Evolutionary conservation across 2,888 invertebrate genomes (phyloP).

Genomic region (Leistus spinibarbis): DNA sequence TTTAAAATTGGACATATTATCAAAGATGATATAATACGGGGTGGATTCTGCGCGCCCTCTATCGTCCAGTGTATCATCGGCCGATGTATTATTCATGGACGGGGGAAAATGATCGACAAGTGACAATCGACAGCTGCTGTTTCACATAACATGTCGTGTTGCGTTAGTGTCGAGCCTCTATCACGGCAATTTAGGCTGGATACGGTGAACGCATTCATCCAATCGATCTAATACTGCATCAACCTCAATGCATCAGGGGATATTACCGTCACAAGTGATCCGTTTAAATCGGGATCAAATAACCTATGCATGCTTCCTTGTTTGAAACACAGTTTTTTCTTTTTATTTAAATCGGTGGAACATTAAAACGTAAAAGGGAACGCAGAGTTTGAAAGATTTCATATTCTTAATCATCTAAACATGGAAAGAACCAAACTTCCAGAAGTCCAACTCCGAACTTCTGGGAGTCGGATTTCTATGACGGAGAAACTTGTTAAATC

Average conservation of each 20-base stretch:
- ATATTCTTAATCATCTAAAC: too few relatives aligned
- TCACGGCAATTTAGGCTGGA: conserved; percentile 21
- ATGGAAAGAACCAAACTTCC: too few relatives aligned
- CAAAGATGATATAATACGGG: conserved; percentile 55
- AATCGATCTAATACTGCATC: neutral
- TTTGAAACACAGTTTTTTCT: too few relatives aligned
- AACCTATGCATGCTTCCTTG: neutral
- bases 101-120: conserved; percentile 55
- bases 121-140: conserved; percentile 58
- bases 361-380: too few relatives aligned
- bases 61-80: conserved; percentile 49
- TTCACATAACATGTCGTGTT: conserved; percentile 47
- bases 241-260: neutral
- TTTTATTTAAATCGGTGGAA: too few relatives aligned
- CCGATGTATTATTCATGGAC: conserved; percentile 54
- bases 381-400: too few relatives aligned
- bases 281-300: neutral
- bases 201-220: neutral
- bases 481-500: too few relatives aligned
- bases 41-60: conserved; percentile 48
- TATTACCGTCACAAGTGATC: neutral
- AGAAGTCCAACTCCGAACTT: too few relatives aligned
- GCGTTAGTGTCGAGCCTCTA: conserved; percentile 12
- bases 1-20: conserved; percentile 53
- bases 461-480: too few relatives aligned